Evolutionary conservation across 2,113 vertebrate species (phyloP), one percentile per base, ranked within the genome.

Genomic region (Notechis scutatus): DNA sequence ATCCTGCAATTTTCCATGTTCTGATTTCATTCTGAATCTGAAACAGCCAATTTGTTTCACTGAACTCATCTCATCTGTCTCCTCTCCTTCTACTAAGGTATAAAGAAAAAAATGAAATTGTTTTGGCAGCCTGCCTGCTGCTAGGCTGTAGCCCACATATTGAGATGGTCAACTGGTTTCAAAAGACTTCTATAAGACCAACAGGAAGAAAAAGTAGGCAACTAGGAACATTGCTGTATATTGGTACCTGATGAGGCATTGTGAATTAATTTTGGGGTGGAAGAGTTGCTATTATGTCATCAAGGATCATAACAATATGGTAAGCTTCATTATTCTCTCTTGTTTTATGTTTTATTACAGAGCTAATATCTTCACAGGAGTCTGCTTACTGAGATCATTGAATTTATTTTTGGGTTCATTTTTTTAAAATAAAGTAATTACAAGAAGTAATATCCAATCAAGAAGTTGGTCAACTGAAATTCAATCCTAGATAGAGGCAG

Each of bases 231-330:
- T 95, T 64, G 39, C 10, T 95, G 42, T 92, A 85, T 45, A 2
- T 93, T 94, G 95, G 91, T 94, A 42, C 50, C n/a, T 95, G 93
- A 87, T 93, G 91, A 94, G 94, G 92, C 20, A 18, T 94, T 90
- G 93, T 93, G 81, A 91, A 91, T 85, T 26, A 94, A 94, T 92
- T 89, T 57, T 61, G 61, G 34, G 90, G 26, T 1, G n/a, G 88
- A 90, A 95, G 54, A 92, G 9, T n/a, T 45, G 29, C 61, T 7
- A 45, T 26, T 92, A 23, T 92, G 90, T 56, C n/a, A 18, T 20
- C 50, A 56, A 92, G 18, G 39, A 87, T 55, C 3, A 45, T 3
- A 50, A 14, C 14, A 85, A 56, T 1, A 18, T 6, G 64, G 11
- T 87, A 61, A 81, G 88, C 52, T 50, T 93, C 26, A n/a, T 45